A percentile compares a stretch with the other conserved stretches of the same genome.
Evolutionary conservation across 2,113 vertebrate genomes (phyloP).

Genomic region (Haemorhous mexicanus): DNA sequence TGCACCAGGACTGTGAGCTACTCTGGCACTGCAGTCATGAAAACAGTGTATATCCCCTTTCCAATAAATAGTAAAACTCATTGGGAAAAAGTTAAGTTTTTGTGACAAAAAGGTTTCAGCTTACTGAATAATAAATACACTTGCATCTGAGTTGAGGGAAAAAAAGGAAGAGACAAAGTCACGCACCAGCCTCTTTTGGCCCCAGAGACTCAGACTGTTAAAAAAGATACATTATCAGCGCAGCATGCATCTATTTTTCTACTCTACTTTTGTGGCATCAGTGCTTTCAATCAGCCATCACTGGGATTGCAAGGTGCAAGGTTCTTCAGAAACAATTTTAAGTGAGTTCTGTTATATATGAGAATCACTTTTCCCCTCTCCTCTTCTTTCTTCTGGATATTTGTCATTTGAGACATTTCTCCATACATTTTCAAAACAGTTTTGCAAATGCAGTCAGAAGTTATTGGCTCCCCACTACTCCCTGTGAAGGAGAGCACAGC

Average conservation of each 20-base stretch:
- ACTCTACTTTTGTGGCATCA: slow-evolving; percentile 41
- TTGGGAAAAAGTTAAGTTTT: not conserved
- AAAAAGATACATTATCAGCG: slow-evolving; percentile 34
- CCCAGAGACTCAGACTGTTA: slow-evolving; percentile 33
- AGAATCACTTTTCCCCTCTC: not conserved
- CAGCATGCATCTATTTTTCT: slow-evolving; percentile 20
- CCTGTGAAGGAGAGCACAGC: not conserved
- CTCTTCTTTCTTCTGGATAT: not conserved
- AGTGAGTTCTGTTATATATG: not conserved
- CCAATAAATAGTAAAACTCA: not conserved
- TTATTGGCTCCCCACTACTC: not conserved
- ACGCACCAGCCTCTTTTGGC: not conserved
- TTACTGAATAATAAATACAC: not conserved
- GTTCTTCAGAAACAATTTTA: slow-evolving; percentile 49
- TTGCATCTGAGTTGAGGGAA: not conserved
- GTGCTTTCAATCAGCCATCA: slow-evolving; percentile 57
- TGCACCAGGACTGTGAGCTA: not conserved
- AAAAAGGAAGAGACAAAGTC: not conserved
- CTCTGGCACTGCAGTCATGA: not conserved
- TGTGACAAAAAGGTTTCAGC: not conserved
- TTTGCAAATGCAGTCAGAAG: not conserved
- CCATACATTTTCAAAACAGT: not conserved
- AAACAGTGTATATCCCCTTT: not conserved
- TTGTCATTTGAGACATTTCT: slow-evolving; percentile 38
- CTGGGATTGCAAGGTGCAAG: slow-evolving; percentile 1